Evolutionary conservation across 2,888 invertebrate genomes (phyloP), one percentile per base, ranked within the genome.

Genomic region (Chalcis sispes): DNA sequence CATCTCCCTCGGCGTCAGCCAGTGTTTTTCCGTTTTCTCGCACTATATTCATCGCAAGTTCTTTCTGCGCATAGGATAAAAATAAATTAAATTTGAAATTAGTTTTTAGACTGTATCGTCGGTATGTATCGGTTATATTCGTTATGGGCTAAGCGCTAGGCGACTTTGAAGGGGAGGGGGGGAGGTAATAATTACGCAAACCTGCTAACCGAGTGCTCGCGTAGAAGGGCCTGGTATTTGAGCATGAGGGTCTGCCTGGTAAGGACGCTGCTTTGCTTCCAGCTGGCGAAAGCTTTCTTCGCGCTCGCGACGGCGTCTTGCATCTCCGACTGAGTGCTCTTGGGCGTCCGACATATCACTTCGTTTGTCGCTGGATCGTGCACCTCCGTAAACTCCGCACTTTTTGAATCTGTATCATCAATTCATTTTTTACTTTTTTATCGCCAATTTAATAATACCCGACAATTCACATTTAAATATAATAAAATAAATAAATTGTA

Each of bases 1-100:
- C 98, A 90, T 99, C 99, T 48, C 99, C 99, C 88, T 99, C 98
- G 0, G 99, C 99, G 90, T 99, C 99, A 13, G 94, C 93, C 79
- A 97, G 90, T 0, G 99, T 99, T 89, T 99, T 99, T 71, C 99
- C 99, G 90, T 99, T 99, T 88, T 99, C 99, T 82, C 92, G 90
- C 1, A 99, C 99, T 78, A 99, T 96, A 88, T 94, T 96, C 79
- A 94, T 94, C 0, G 99, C 98, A 81, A 99, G 89, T 86, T 95
- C 94, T 89, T 95, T 93, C 91, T 92, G 81, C 59, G 1, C 74
- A 66, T 65, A 79, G 48, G 64, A 46, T 71, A 15, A 50, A 15
- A 75, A 65, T 66, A 79, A 58, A 75, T 36, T 71, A 20, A 50
- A 8, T 18, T 18, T 15, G 13, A 32, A 52, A 10, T 42, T 61